Evolutionary conservation across 1,140 invertebrate genomes (phyloP).

Genomic region (Harlomillsia oculata): DNA sequence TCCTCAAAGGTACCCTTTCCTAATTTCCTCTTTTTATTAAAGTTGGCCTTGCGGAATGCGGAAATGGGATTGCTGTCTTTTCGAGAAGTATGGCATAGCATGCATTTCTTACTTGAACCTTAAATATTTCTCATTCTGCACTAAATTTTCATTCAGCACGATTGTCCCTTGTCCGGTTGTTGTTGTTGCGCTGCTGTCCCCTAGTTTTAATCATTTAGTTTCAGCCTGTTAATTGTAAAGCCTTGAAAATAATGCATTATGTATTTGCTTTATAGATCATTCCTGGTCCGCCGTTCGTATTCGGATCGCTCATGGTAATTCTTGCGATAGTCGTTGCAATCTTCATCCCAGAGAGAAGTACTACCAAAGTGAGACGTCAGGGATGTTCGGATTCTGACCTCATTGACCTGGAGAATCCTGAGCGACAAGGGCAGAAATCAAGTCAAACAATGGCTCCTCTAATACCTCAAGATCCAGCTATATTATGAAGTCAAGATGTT

Average conservation of each 20-base stretch:
- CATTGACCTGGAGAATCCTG: slow-evolving; percentile 35
- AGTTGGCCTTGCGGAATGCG: slow-evolving; percentile 35
- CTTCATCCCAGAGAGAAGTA: slow-evolving; percentile 70
- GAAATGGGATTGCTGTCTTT: slow-evolving; percentile 40
- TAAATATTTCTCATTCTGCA: slow-evolving; percentile 1
- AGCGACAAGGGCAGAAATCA: slow-evolving; percentile 38
- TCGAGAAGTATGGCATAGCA: slow-evolving; percentile 7
- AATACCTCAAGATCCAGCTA: slow-evolving; percentile 55
- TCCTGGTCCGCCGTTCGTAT: slow-evolving; percentile 98
- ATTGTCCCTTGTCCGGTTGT: not conserved
- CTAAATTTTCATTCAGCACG: not conserved
- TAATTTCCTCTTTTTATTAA: slow-evolving; percentile 8
- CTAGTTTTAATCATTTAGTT: too few species aligned
- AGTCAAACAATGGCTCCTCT: slow-evolving; percentile 55
- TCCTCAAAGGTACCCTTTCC: too few species aligned
- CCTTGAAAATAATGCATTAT: not conserved
- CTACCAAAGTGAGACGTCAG: slow-evolving; percentile 39
- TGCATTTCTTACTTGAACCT: not conserved
- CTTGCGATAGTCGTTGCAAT: slow-evolving; percentile 84
- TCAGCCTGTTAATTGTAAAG: not conserved
- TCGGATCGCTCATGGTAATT: slow-evolving; percentile 92
- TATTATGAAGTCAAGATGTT: slow-evolving; percentile 34
- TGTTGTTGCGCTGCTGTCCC: too few species aligned
- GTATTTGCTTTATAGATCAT: slow-evolving; percentile 54
- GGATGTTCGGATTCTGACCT: slow-evolving; percentile 34